Evolutionary conservation across 2,113 vertebrate genomes (phyloP).

Genomic region (Panthera leo): DNA sequence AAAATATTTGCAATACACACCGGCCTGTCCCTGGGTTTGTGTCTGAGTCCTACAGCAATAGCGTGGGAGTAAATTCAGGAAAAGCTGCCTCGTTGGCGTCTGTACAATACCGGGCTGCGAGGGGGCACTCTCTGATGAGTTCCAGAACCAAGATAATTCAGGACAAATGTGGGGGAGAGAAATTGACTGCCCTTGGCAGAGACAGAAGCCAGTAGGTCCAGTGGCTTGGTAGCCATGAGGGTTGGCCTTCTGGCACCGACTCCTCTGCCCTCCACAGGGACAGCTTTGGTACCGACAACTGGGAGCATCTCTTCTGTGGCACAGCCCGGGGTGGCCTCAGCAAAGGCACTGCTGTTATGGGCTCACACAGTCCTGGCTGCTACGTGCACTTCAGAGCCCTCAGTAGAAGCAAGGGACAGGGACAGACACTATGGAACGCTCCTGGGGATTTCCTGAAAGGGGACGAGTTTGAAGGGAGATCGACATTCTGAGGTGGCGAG

Average conservation of each 20-base stretch:
- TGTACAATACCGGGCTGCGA: neutral
- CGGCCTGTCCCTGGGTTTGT: neutral
- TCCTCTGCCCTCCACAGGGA: neutral
- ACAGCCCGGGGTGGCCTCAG: too few species aligned
- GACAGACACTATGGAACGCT: neutral
- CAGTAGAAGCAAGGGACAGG: neutral
- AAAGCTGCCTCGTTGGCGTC: neutral
- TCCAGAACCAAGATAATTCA: neutral
- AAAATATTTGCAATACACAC: neutral
- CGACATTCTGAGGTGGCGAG: neutral
- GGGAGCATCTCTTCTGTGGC: too few species aligned
- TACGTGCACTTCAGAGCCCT: neutral
- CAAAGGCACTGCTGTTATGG: neutral
- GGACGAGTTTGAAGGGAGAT: neutral
- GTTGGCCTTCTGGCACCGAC: neutral
- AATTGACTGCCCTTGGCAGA: too few species aligned
- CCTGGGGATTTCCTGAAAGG: neutral
- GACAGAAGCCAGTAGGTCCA: neutral
- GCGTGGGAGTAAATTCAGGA: neutral
- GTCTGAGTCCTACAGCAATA: neutral
- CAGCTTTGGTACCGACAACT: neutral
- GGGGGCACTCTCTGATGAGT: too few species aligned
- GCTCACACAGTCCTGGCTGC: accelerated
- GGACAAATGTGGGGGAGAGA: too few species aligned
- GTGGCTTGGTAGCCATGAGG: neutral